Evolutionary conservation across 2,888 invertebrate genomes (phyloP).

Genomic region (Oligia latruncula): DNA sequence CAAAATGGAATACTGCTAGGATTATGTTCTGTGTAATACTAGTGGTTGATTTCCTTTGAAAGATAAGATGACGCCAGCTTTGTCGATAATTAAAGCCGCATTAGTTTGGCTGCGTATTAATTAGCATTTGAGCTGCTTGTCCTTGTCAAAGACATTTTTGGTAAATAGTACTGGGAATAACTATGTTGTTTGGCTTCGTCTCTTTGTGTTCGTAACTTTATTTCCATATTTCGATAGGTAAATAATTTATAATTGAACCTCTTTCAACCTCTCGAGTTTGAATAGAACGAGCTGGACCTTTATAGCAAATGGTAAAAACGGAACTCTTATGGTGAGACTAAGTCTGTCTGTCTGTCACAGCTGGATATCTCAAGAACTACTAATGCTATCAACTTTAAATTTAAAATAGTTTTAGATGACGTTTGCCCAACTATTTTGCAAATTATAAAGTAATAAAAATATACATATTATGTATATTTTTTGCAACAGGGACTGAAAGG

Average conservation of each 20-base stretch:
- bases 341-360: no score
- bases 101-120: slow-evolving; percentile 29
- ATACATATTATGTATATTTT: no score
- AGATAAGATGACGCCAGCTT: slow-evolving; percentile 25
- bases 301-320: no score
- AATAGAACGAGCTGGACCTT: background rate
- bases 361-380: no score
- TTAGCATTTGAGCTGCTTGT: slow-evolving; percentile 37
- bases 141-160: slow-evolving; percentile 3
- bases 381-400: no score
- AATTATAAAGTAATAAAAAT: no score
- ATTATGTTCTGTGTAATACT: slow-evolving; percentile 10
- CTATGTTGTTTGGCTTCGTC: background rate
- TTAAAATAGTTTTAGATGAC: no score
- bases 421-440: no score
- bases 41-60: slow-evolving; percentile 33
- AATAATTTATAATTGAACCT: background rate
- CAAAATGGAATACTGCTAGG: slow-evolving; percentile 13
- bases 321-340: no score
- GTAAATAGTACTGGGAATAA: background rate
- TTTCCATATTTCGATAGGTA: background rate
- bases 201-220: background rate
- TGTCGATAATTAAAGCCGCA: slow-evolving; percentile 40
- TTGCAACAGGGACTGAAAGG: no score
- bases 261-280: background rate